Conservation (phyloP, 2,797 vertebrate species). For the Coregonus suidteri region DNA sequence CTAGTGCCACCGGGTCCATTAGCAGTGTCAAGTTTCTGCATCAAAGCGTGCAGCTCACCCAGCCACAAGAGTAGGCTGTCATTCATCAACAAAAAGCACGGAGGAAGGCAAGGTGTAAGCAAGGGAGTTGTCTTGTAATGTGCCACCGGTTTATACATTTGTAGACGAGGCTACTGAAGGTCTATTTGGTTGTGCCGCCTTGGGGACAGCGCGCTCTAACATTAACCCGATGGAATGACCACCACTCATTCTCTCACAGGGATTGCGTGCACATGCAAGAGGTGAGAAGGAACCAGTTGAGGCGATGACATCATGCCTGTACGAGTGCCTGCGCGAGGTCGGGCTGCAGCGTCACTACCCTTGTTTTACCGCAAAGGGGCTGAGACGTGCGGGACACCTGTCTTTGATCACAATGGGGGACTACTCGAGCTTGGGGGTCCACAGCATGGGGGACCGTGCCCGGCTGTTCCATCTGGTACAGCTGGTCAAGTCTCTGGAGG, state of each 20-base stretch:
- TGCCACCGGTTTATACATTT: not conserved
- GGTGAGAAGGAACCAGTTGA: constrained; percentile 13
- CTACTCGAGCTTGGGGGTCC: constrained; percentile 82
- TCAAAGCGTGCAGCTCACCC: constrained; percentile 28
- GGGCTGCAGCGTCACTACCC: constrained; percentile 84
- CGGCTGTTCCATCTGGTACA: constrained; percentile 85
- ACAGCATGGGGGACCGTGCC: constrained; percentile 81
- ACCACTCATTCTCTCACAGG: constrained; percentile 8
- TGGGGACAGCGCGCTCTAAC: not conserved
- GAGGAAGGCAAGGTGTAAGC: not conserved
- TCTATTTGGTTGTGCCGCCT: not conserved
- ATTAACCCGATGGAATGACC: constrained; percentile 23
- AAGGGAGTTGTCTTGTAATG: not conserved
- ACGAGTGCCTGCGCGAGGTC: constrained; percentile 83
- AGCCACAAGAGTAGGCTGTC: constrained; percentile 28
- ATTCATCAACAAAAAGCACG: constrained; percentile 24
- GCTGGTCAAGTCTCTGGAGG: constrained; percentile 79
- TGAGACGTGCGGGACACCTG: constrained; percentile 79
- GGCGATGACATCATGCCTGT: constrained; percentile 82
- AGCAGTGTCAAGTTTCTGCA: constrained; percentile 62
- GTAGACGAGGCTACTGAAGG: not conserved
- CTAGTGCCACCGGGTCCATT: constrained; percentile 33
- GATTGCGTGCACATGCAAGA: not conserved
- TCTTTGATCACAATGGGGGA: constrained; percentile 81
- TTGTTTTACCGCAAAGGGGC: constrained; percentile 79